These are phyloP conservation scores for Coelinius sp. DNA, from an alignment of 2,888 invertebrate species.

Conservation along the genomic window DNA sequence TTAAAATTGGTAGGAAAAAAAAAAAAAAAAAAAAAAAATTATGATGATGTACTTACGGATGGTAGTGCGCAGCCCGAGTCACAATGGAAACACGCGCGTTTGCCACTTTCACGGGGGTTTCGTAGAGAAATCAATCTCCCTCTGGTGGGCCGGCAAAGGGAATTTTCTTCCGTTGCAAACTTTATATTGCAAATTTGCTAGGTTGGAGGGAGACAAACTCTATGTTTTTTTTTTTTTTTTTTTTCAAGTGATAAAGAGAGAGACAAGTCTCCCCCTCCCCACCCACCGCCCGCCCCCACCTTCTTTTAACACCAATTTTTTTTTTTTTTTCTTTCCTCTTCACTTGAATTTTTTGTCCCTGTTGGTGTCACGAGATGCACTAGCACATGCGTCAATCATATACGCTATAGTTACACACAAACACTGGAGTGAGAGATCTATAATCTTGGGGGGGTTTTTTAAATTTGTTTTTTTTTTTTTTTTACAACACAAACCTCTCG, in stretches of 20 bases:
- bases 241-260: neutral
- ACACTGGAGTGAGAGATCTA: neutral
- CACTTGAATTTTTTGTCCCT: neutral
- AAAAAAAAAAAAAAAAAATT: neutral
- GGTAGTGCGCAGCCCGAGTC: conserved; percentile 45
- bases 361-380: conserved; percentile 22
- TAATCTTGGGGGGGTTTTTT: neutral
- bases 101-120: conserved; percentile 35
- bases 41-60: conserved; percentile 30
- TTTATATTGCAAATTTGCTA: neutral
- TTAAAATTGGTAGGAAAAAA: neutral
- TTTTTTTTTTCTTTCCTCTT: no score
- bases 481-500: no score
- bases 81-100: conserved; percentile 52
- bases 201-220: conserved; percentile 6
- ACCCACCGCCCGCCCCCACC: neutral
- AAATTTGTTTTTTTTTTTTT: no score
- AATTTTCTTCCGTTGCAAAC: conserved; percentile 17
- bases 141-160: conserved; percentile 21
- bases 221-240: no score
- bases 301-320: no score
- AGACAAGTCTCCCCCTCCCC: neutral
- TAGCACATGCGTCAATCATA: conserved; percentile 14
- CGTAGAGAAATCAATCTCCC: conserved; percentile 39
- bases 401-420: neutral